Base-by-base conservation (phyloP, 2,797 vertebrate species). In the Chelmon rostratus region DNA sequence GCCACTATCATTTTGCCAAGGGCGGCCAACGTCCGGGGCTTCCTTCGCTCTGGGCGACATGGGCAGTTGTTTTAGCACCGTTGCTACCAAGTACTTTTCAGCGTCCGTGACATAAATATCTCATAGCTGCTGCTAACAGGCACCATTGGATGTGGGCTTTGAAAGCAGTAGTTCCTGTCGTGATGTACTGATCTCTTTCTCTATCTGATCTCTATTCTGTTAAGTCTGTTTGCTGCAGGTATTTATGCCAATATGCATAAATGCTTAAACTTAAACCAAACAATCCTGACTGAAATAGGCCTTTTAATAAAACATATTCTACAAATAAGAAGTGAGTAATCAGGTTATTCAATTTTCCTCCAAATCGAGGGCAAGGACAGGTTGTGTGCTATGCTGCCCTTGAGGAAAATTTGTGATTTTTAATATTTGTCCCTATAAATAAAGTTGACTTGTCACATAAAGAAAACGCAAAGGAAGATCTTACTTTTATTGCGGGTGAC, bases 1-100 rank as follows among this genome's bases (percentile, higher is more conserved):
- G 44, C 71, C 49, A 23, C 70, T 18, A 59, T 77, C 33, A 77
- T 80, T 78, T 73, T 64, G 37, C 33, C 46, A 46, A 76, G 46
- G 28, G 18, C 40, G 58, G 47, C 33, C 38, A 28, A 44, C 21
- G 25, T 68, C 15, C 53, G 21, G 52, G 42, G 37, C 68, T 59
- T 69, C 31, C 16, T 79, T 80, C 50, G 65, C 56, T 40, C 57
- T 18, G 19, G 40, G 35, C n/a, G 16, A 74, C 42, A 25, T 47
- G 40, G 5, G 50, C 44, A 40, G 35, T 25, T 75, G 19, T 49
- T 59, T 67, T 12, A 59, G 8, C 19, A 11, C 35, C 23, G 50
- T 13, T 58, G 58, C 53, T 40, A 40, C 4, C 8, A 7, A 42
- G 58, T 44, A 23, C 58, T 56, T 70, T 44, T 61, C 23, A 63